A percentile compares a stretch with the other conserved stretches of the same genome.
phyloP scores from a whole-genome alignment of 53 echinoderm and acorn worm genomes.

The Echinarachnius parma region DNA sequence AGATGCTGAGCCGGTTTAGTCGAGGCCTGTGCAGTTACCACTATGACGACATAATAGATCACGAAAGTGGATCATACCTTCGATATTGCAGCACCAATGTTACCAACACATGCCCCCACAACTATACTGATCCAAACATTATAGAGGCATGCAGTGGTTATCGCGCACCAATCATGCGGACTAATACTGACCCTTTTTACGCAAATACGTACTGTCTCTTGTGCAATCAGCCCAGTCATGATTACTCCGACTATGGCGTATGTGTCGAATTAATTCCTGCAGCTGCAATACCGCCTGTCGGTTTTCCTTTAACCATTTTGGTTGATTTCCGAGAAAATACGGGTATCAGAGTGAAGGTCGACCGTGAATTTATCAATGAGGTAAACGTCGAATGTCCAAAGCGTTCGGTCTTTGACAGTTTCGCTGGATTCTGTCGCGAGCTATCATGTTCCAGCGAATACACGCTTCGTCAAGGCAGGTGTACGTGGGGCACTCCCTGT shows the following conservation, averaged over 20 bases:
- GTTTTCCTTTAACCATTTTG: slow-evolving; percentile 22
- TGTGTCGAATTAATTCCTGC: background rate
- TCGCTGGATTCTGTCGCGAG: background rate
- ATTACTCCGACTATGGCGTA: background rate
- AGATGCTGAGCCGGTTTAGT: background rate
- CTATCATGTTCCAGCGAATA: background rate
- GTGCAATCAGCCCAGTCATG: slow-evolving; percentile 1
- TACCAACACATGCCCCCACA: background rate
- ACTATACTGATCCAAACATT: background rate
- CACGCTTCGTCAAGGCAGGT: background rate
- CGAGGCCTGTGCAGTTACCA: slow-evolving; percentile 6
- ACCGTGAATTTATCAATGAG: background rate
- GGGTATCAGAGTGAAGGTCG: background rate
- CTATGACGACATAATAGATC: background rate
- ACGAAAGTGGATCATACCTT: background rate
- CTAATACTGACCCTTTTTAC: background rate
- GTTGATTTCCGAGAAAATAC: slow-evolving; percentile 7
- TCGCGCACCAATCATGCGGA: background rate
- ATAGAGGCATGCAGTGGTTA: slow-evolving; percentile 2
- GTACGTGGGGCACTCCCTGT: slow-evolving; percentile 8
- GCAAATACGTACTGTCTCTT: slow-evolving; percentile 15
- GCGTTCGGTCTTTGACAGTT: slow-evolving; percentile 16
- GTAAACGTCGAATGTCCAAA: background rate
- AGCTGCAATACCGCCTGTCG: background rate
- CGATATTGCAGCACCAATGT: background rate